Percentiles rank a stretch among this genome's conserved stretches.
Conservation (phyloP, 1,140 invertebrate genomes). For the Panagrolaimus sp. region DNA sequence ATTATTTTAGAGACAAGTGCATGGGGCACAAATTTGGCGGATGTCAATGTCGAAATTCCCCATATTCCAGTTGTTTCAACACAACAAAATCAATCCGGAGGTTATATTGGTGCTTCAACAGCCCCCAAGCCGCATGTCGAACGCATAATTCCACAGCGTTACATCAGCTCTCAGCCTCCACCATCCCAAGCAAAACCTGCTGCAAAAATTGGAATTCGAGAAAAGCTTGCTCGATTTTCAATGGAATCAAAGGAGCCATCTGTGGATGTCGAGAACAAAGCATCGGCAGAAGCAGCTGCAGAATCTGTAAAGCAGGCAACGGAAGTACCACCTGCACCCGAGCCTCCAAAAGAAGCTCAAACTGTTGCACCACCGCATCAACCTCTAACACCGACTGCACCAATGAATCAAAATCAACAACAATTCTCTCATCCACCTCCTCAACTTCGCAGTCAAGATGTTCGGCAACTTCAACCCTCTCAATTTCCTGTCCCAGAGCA, state of each 20-base stretch:
- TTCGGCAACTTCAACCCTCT: conserved; percentile 16
- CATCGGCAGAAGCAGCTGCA: background rate
- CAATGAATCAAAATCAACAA: conserved; percentile 7
- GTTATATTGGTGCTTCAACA: conserved; percentile 47
- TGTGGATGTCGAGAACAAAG: background rate
- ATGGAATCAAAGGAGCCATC: conserved; percentile 23
- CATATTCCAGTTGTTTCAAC: conserved; percentile 19
- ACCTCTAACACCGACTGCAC: background rate
- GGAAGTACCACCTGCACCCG: background rate
- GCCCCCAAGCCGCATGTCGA: conserved; percentile 25
- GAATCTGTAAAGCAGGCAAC: background rate
- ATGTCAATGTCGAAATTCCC: conserved; percentile 12
- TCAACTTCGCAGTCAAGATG: conserved; percentile 25
- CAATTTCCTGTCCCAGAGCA: conserved; percentile 14
- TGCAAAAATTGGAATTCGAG: conserved; percentile 25
- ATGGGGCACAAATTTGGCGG: conserved; percentile 2
- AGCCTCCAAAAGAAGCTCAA: conserved; percentile 15
- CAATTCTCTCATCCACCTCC: background rate
- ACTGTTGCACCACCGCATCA: conserved; percentile 16
- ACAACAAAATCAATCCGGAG: conserved; percentile 20
- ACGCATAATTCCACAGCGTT: conserved; percentile 42
- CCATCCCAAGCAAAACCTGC: conserved; percentile 20
- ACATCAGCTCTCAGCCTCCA: conserved; percentile 28
- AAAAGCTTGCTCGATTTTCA: conserved; percentile 35
- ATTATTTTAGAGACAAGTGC: background rate